These are phyloP conservation scores for Poecilobothrus nobilitatus DNA, from an alignment of 2,888 invertebrate species.

Conservation along the genomic window DNA sequence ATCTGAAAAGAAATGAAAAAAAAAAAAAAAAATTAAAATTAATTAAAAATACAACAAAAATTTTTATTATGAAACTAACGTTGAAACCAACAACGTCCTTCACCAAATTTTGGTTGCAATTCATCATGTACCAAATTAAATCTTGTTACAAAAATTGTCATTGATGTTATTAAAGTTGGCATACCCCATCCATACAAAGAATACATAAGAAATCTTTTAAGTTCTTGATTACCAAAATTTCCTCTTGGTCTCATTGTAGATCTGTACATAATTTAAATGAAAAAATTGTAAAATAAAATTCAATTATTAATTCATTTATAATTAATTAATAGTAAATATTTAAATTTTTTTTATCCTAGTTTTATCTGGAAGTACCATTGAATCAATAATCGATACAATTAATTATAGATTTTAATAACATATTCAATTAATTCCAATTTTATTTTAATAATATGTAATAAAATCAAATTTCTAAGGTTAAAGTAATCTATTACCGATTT, in stretches of 20 bases:
- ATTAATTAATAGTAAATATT: not conserved
- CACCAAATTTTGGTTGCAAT: slow-evolving; percentile 55
- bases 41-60: not conserved
- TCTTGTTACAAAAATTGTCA: slow-evolving; percentile 50
- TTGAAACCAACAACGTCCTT: slow-evolving; percentile 57
- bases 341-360: too few species aligned
- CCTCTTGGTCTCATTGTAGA: slow-evolving; percentile 47
- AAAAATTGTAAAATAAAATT: not conserved
- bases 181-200: slow-evolving; percentile 64
- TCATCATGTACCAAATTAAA: slow-evolving; percentile 44
- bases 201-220: slow-evolving; percentile 54
- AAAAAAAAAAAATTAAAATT: slow-evolving; percentile 1
- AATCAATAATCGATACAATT: too few species aligned
- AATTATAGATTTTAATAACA: too few species aligned
- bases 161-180: slow-evolving; percentile 49
- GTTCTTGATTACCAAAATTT: slow-evolving; percentile 25
- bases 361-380: too few species aligned
- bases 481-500: too few species aligned
- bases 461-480: too few species aligned
- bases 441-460: too few species aligned
- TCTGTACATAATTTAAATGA: slow-evolving; percentile 34
- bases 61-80: slow-evolving; percentile 43
- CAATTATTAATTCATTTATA: not conserved
- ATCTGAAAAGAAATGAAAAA: slow-evolving; percentile 28
- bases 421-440: too few species aligned